phyloP scores from a whole-genome alignment of 1,140 invertebrate genomes.

The Drosophila ambigua region DNA sequence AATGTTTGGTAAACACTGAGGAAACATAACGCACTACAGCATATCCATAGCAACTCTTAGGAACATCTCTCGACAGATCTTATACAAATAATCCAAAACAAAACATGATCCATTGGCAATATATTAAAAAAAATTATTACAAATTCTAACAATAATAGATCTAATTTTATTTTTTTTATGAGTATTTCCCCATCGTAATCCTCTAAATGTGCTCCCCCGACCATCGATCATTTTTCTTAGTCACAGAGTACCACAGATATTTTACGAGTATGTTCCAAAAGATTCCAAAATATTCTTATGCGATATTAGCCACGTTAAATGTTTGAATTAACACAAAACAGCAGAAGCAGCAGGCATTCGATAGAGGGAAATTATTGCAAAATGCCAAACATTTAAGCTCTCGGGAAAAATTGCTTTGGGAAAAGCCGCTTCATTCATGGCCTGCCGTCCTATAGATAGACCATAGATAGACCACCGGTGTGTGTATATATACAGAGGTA shows the following conservation, averaged over 20 bases:
- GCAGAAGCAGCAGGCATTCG: conserved; percentile 19
- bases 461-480: conserved; percentile 2
- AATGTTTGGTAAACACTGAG: too few relatives aligned
- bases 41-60: too few relatives aligned
- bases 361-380: conserved; percentile 40
- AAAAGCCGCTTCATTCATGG: conserved; percentile 60
- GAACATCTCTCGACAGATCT: background rate
- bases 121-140: too few relatives aligned
- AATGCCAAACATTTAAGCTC: conserved; percentile 41
- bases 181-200: conserved; percentile 34
- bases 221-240: conserved; percentile 31
- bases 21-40: too few relatives aligned
- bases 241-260: conserved; percentile 43
- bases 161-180: background rate
- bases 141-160: too few relatives aligned
- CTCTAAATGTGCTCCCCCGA: conserved; percentile 20
- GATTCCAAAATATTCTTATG: conserved; percentile 38
- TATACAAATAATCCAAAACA: background rate
- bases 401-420: conserved; percentile 5
- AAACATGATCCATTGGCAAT: too few relatives aligned
- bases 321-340: conserved; percentile 45
- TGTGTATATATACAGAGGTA: conserved; percentile 30
- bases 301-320: conserved; percentile 54
- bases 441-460: conserved; percentile 40
- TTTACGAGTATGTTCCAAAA: conserved; percentile 22